A percentile compares a stretch with the other conserved stretches of the same genome.
phyloP scores from a whole-genome alignment of 1,140 invertebrate genomes.

The Pachyrhynchus sulphureomaculatus region DNA sequence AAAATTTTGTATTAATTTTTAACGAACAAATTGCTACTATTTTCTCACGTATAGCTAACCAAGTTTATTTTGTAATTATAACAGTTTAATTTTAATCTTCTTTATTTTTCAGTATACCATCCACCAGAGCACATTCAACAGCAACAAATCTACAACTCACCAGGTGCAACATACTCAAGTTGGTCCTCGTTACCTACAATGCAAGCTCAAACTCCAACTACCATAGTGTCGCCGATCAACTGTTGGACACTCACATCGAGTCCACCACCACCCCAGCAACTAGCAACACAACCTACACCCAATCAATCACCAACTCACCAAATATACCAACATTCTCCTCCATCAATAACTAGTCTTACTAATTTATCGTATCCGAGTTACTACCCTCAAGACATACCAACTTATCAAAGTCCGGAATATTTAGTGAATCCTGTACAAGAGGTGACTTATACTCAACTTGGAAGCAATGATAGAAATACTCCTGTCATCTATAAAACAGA shows the following conservation, averaged over 20 bases:
- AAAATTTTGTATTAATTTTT: too few relatives aligned
- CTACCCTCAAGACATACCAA: slow-evolving; percentile 45
- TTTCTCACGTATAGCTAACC: too few relatives aligned
- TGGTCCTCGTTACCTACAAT: slow-evolving; percentile 44
- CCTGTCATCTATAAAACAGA: slow-evolving; percentile 40
- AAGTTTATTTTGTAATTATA: too few relatives aligned
- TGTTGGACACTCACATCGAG: slow-evolving; percentile 49
- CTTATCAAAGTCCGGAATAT: slow-evolving; percentile 48
- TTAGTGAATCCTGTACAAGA: slow-evolving; percentile 40
- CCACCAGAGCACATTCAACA: slow-evolving; percentile 51
- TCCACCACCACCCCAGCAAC: slow-evolving; percentile 47
- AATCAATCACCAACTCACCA: slow-evolving; percentile 50
- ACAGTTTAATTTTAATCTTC: too few relatives aligned
- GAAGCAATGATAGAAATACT: slow-evolving; percentile 27
- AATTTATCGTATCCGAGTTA: slow-evolving; percentile 49
- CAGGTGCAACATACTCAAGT: slow-evolving; percentile 43
- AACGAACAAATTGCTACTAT: too few relatives aligned
- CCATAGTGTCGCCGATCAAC: slow-evolving; percentile 46
- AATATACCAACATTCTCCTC: slow-evolving; percentile 44
- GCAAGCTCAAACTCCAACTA: slow-evolving; percentile 44
- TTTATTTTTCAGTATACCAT: slow-evolving; percentile 48
- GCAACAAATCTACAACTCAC: slow-evolving; percentile 38
- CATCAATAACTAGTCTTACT: slow-evolving; percentile 43
- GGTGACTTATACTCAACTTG: slow-evolving; percentile 41
- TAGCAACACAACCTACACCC: slow-evolving; percentile 43